Percentiles rank a stretch among this genome's conserved stretches.
Evolutionary conservation across 2,888 invertebrate species (phyloP).

Genomic region (Lycocerus yunnanus): DNA sequence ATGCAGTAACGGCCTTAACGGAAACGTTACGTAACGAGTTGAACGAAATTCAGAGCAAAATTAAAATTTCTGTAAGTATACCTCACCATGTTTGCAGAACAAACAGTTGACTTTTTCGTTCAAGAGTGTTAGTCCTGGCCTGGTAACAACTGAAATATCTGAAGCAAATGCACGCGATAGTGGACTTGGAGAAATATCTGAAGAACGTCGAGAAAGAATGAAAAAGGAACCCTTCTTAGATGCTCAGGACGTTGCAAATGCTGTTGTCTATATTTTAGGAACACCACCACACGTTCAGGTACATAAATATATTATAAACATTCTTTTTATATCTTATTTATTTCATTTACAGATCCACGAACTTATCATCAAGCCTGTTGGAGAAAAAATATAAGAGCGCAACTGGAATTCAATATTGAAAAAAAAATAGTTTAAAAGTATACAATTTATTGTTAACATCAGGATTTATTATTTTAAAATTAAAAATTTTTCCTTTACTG

Average conservation of each 20-base stretch:
- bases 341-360: slow-evolving; percentile 1
- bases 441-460: too few relatives aligned
- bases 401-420: not conserved
- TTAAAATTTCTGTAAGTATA: slow-evolving; percentile 52
- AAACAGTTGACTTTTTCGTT: not conserved
- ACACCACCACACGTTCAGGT: slow-evolving; percentile 17
- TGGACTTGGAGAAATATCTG: not conserved
- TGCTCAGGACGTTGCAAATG: slow-evolving; percentile 7
- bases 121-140: slow-evolving; percentile 5
- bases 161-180: not conserved
- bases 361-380: slow-evolving; percentile 1
- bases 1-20: slow-evolving; percentile 56
- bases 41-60: slow-evolving; percentile 45
- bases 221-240: not conserved
- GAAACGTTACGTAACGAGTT: slow-evolving; percentile 59
- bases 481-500: too few relatives aligned
- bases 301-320: not conserved
- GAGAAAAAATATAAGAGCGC: not conserved
- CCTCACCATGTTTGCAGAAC: not conserved
- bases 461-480: too few relatives aligned
- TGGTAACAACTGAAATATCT: not conserved
- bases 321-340: not conserved
- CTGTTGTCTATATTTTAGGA: not conserved
- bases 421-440: not conserved
- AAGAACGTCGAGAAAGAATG: not conserved